Percentiles rank a stretch among this genome's conserved stretches.
phyloP scores from a whole-genome alignment of 2,888 invertebrate genomes.

The Siphlonurus alternatus region DNA sequence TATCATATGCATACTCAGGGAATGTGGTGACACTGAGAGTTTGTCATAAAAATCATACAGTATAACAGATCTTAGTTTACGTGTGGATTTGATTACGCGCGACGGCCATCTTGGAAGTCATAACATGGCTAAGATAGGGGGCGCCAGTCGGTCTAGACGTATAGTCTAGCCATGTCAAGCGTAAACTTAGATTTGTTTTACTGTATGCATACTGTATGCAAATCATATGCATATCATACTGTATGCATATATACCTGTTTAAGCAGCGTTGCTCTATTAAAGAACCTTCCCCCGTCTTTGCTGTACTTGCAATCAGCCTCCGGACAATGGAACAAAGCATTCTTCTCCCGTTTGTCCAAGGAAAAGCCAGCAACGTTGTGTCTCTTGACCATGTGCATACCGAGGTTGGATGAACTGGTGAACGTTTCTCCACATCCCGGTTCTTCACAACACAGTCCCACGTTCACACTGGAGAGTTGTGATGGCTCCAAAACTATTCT shows the following conservation, averaged over 20 bases:
- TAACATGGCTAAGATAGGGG: too few species aligned
- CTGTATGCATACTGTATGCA: too few species aligned
- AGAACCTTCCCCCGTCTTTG: background rate
- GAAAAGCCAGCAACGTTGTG: background rate
- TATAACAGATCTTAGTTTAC: too few species aligned
- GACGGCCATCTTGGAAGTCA: too few species aligned
- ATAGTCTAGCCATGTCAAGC: too few species aligned
- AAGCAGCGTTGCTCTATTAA: background rate
- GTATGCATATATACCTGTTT: background rate
- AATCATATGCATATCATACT: background rate
- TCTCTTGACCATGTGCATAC: background rate
- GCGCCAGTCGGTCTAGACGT: too few species aligned
- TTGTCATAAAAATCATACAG: too few species aligned
- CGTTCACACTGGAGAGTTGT: background rate
- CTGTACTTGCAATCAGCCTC: background rate
- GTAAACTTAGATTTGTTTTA: too few species aligned
- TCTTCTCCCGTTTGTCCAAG: background rate
- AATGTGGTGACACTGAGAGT: too few species aligned
- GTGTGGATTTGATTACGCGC: too few species aligned
- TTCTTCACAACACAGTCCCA: background rate
- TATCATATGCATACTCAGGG: too few species aligned
- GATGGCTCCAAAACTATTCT: background rate
- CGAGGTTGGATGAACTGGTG: background rate
- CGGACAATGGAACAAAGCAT: background rate
- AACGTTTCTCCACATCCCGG: background rate